Base-by-base conservation (phyloP, 2,888 invertebrate genomes). In the Tetanocera ferruginea region DNA sequence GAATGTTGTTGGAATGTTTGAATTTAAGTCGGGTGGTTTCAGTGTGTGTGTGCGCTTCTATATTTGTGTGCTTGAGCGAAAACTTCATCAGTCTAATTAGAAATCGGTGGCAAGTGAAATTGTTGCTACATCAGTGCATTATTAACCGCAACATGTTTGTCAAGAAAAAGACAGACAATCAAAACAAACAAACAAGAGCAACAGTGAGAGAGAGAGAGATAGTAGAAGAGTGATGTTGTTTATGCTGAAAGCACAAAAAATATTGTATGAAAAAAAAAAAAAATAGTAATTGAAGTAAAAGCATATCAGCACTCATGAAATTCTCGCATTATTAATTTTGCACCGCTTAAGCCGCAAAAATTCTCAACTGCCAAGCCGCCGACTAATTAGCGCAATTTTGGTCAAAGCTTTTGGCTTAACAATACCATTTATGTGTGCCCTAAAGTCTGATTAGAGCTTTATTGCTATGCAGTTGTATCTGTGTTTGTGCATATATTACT, bases 41-140 rank as follows among this genome's bases (percentile, higher is more conserved):
- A 6, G 6, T 23, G 23, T 1, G 37, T 37, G 9, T 37, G 5
- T 28, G 28, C 9, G 0, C 0, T 3, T 64, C 19, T 19, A 19
- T 55, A 9, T 19, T 19, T 17, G 28, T 31, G n/a, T 17, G 9
- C n/a, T 31, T 66, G 34, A 4, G 28, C 64, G 17, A 28, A 19
- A 64, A 64, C 64, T 66, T 37, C 34, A 66, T 66, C 17, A 66
- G n/a, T n/a, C n/a, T 66, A 66, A 66, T 66, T 66, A 66, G 64
- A 66, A 34, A 34, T 34, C 19, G 34, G 31, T 34, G 31, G 34
- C 64, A 28, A 31, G 17, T 23, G 17, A 60, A 60, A 60, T 60
- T 60, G 17, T 60, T 25, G 60, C 60, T 60, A 34, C 17, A 8
- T 28, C 19, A 34, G 34, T 34, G 64, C n/a, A 66, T 66, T 37